Evolutionary conservation across 2,888 invertebrate genomes (phyloP), one percentile per base, ranked within the genome.

Genomic region (Oegoconia quadripuncta): DNA sequence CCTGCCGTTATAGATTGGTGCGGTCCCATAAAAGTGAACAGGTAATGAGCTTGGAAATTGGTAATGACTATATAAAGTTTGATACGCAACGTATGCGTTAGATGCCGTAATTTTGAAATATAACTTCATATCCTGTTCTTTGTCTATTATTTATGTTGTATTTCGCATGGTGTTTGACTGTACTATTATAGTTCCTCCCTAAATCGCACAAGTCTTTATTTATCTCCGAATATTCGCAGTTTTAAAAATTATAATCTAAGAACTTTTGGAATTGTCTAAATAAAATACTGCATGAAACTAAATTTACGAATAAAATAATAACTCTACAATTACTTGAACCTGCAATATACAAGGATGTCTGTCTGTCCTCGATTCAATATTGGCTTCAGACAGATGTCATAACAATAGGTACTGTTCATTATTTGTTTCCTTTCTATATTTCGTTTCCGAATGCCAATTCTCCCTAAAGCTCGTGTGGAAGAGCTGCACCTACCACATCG

Each of bases 41-140:
- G 67, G 74, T 80, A 82, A 81, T 81, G 74, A 76, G 73, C 64
- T 74, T 65, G 70, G 70, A 79, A 80, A 80, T 81, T 74, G 75
- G 69, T 83, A 83, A 81, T 81, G 70, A 75, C 76, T 77, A 68
- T 75, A 80, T 80, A 72, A 67, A 75, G 68, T 71, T 61, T 56
- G 65, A 60, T 64, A 61, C 53, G 63, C 47, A 49, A 48, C 63
- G 57, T 60, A 52, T 55, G 51, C 59, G 41, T 39, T 55, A 55
- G 63, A 61, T 64, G 61, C 61, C 62, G 63, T 73, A 68, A 73
- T 74, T 75, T 74, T 61, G 61, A 73, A 65, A 72, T 70, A 71
- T 70, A 52, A 54, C 64, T 64, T 67, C 57, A 66, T 73, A 72
- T 75, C 64, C 68, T 50, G 54, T n/a, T n/a, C 50, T 49, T 2